Base-by-base conservation (phyloP, 2,888 invertebrate species). In the Pollenia labialis region DNA sequence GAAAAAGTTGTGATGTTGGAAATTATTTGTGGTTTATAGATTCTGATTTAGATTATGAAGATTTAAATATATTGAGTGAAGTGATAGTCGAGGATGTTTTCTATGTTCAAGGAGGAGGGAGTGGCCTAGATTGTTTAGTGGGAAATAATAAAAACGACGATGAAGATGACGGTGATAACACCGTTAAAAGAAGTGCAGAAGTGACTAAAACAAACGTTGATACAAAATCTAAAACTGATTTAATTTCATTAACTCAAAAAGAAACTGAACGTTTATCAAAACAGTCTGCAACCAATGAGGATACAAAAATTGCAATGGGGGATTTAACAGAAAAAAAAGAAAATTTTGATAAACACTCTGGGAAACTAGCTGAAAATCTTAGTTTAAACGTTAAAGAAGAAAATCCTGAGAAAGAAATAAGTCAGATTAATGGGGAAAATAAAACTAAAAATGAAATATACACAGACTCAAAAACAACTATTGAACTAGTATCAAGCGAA, bases 31-130 rank as follows among this genome's bases (percentile, higher is more conserved):
- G n/a, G 56, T 11, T 4, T 48, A 48, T 54, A 23, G 72, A 75
- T 4, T 71, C 54, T 40, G 72, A 60, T 46, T 23, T 76, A 42
- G 44, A 82, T 2, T 46, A 14, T 23, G 48, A 71, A 7, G 66
- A 64, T 14, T n/a, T 0, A 0, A n/a, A 62, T 0, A 88, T 72
- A 23, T 85, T 96, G 71, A 95, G 96, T 42, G 97, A 97, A 90
- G 95, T 94, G 88, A 96, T 97, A 77, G 95, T 95, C 90, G 97
- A 97, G 93, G 95, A 95, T 0, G 94, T 96, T 0, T 94, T 96
- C 94, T 95, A 94, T 92, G 94, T 97, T 90, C 9, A 71, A n/a
- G 89, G 90, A 4, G 95, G 95, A 90, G 97, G 97, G 56, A 94
- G 93, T 89, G 97, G 97, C 6, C 93, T 92, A 23, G 96, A 96